phyloP scores from a whole-genome alignment of 1,140 invertebrate species.

The Ips nitidus region DNA sequence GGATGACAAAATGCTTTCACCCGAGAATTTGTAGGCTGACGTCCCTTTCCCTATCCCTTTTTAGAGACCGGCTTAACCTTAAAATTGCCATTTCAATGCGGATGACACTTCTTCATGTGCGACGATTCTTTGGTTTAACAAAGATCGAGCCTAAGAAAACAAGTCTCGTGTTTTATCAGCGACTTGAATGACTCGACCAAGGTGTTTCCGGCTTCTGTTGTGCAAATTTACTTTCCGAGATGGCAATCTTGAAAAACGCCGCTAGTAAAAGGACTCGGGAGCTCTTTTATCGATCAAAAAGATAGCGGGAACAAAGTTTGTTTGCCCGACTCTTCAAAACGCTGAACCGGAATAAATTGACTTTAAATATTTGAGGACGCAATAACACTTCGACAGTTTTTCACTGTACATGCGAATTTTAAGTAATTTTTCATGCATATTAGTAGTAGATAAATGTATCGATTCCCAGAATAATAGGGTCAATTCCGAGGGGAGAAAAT shows the following conservation, averaged over 20 bases:
- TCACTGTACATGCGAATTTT: constrained; percentile 16
- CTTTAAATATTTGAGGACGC: constrained; percentile 37
- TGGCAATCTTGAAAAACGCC: constrained; percentile 37
- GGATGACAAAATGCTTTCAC: constrained; percentile 25
- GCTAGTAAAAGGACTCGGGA: constrained; percentile 22
- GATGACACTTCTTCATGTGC: no score
- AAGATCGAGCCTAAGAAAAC: constrained; percentile 19
- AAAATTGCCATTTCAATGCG: neutral
- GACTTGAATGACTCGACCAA: constrained; percentile 21
- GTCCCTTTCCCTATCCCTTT: no score
- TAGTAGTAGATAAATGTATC: neutral
- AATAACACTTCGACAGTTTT: constrained; percentile 29
- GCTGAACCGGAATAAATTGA: constrained; percentile 36
- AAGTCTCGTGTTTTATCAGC: constrained; percentile 29
- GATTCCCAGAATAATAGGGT: neutral
- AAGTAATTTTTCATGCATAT: neutral
- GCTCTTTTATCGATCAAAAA: constrained; percentile 35
- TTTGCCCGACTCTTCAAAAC: constrained; percentile 34
- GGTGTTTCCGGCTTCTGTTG: constrained; percentile 34
- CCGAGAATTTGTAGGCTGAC: constrained; percentile 18
- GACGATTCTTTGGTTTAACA: no score
- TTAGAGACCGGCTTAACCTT: constrained; percentile 2
- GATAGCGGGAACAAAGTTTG: constrained; percentile 38
- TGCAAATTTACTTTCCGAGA: constrained; percentile 37
- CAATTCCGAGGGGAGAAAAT: neutral